Conservation (phyloP, 1,140 invertebrate species). For the Ceratitis capitata region DNA sequence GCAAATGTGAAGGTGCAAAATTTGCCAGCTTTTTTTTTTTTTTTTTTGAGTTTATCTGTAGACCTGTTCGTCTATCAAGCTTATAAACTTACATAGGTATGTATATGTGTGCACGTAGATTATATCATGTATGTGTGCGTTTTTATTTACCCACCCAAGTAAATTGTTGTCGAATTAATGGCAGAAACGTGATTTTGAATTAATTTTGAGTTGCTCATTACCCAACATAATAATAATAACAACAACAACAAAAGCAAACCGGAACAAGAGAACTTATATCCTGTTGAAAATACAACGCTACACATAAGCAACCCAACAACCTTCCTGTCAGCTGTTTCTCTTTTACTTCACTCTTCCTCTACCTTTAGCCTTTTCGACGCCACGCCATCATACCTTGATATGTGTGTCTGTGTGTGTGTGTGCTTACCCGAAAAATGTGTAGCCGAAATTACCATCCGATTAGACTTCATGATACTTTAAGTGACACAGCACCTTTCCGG, state of each 20-base stretch:
- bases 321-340: not conserved
- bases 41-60: too few relatives aligned
- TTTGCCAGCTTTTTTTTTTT: too few relatives aligned
- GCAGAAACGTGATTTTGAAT: conserved; percentile 37
- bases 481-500: not conserved
- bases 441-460: conserved; percentile 3
- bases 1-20: too few relatives aligned
- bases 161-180: conserved; percentile 15
- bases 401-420: not conserved
- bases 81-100: too few relatives aligned
- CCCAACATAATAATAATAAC: too few relatives aligned
- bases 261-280: too few relatives aligned
- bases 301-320: not conserved
- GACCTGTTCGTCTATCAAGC: too few relatives aligned
- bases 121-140: not conserved
- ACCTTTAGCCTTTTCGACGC: not conserved
- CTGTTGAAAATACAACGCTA: not conserved
- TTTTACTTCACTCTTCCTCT: not conserved
- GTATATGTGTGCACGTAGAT: too few relatives aligned
- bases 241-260: too few relatives aligned
- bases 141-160: not conserved
- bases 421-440: not conserved
- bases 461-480: conserved; percentile 20
- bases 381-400: too few relatives aligned
- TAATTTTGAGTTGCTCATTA: conserved; percentile 28